Percentiles rank a stretch among this genome's conserved stretches.
phyloP scores from a whole-genome alignment of 2,888 invertebrate genomes.

The Drosophila planitibia region DNA sequence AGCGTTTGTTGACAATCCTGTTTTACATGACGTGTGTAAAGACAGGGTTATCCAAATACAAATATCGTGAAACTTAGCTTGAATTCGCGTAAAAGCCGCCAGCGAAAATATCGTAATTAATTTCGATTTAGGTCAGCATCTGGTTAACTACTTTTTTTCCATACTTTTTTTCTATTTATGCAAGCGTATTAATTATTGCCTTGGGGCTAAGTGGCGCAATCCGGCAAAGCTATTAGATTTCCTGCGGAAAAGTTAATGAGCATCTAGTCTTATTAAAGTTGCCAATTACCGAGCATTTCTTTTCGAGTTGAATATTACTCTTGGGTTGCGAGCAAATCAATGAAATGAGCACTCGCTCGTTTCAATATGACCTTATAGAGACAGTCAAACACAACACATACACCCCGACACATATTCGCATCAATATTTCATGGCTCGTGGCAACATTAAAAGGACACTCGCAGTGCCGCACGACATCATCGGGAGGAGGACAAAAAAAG shows the following conservation, averaged over 20 bases:
- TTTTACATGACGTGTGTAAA: conserved; percentile 20
- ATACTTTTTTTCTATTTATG: neutral
- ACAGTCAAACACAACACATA: neutral
- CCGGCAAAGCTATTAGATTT: conserved; percentile 8
- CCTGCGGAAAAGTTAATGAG: conserved; percentile 2
- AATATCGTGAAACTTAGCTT: neutral
- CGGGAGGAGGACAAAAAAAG: conserved; percentile 36
- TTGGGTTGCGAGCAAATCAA: conserved; percentile 19
- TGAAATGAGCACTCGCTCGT: conserved; percentile 10
- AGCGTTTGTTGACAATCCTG: conserved; percentile 18
- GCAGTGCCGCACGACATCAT: conserved; percentile 56
- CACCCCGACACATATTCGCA: conserved; percentile 25
- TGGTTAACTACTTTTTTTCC: neutral
- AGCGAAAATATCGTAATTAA: conserved; percentile 46
- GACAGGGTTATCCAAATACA: conserved; percentile 4
- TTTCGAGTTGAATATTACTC: neutral
- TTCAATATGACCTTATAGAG: conserved; percentile 21
- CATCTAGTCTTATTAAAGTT: conserved; percentile 1
- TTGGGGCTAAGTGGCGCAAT: conserved; percentile 35
- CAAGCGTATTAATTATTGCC: conserved; percentile 40
- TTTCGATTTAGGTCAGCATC: conserved; percentile 38
- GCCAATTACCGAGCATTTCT: conserved; percentile 6
- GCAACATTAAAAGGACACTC: conserved; percentile 60
- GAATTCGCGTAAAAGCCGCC: neutral
- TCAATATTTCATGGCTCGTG: conserved; percentile 73